Evolutionary conservation across 2,888 invertebrate species (phyloP).

Genomic region (Lithodes maja): DNA sequence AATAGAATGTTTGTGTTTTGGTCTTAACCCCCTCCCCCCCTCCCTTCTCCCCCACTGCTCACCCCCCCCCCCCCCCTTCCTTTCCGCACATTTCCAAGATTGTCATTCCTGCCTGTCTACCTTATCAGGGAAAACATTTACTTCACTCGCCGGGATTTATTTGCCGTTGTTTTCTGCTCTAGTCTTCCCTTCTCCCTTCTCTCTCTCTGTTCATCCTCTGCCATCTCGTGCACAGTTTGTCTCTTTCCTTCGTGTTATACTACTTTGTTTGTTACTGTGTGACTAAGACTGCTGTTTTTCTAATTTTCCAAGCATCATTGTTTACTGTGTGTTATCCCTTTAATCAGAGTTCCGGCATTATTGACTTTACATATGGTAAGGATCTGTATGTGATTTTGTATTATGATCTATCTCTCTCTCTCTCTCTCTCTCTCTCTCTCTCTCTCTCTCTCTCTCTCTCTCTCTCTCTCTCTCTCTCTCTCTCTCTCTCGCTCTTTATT

Average conservation of each 20-base stretch:
- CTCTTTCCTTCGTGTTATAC: neutral
- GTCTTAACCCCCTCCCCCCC: neutral
- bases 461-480: constrained; percentile 26
- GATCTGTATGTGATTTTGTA: neutral
- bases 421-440: constrained; percentile 33
- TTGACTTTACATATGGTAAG: too few relatives aligned
- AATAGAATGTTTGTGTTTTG: too few relatives aligned
- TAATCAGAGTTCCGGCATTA: too few relatives aligned
- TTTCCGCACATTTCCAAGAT: neutral
- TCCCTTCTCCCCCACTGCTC: neutral
- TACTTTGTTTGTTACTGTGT: too few relatives aligned
- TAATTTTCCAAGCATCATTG: too few relatives aligned
- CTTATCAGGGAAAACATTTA: constrained; percentile 10
- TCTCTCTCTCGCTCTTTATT: neutral
- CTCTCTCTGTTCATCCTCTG: constrained; percentile 19
- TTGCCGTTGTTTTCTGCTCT: neutral
- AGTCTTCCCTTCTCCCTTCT: neutral
- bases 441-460: constrained; percentile 33
- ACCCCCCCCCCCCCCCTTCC: constrained; percentile 2
- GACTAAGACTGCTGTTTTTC: too few relatives aligned
- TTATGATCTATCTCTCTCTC: neutral
- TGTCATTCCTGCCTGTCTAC: constrained; percentile 4
- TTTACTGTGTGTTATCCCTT: too few relatives aligned
- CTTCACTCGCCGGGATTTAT: neutral
- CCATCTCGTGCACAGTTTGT: neutral